Evolutionary conservation across 2,797 vertebrate species (phyloP).

Genomic region (Tenualosa thibaudeaui): DNA sequence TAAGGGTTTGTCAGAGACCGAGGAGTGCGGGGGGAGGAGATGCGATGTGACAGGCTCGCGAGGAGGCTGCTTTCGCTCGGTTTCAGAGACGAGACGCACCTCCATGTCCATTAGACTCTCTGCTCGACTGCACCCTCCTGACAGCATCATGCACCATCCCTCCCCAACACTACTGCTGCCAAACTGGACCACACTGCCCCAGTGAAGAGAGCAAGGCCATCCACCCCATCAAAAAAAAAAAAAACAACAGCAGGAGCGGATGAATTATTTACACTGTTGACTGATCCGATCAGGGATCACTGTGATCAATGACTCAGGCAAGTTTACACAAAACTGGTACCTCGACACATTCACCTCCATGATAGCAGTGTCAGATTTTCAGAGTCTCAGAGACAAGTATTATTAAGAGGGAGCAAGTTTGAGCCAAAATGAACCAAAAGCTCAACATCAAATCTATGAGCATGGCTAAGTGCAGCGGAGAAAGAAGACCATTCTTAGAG

Average conservation of each 20-base stretch:
- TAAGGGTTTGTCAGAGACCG: conserved; percentile 39
- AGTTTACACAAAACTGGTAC: not conserved
- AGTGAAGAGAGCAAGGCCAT: not conserved
- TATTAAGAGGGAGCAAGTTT: not conserved
- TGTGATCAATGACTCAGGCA: not conserved
- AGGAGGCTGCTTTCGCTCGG: conserved; percentile 45
- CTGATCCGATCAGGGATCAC: not conserved
- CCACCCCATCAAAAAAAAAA: too few relatives aligned
- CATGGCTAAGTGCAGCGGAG: not conserved
- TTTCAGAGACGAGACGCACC: conserved; percentile 30
- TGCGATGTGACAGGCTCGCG: conserved; percentile 54
- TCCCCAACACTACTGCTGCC: not conserved
- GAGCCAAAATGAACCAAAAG: not conserved
- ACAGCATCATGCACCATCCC: not conserved
- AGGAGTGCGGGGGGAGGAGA: conserved; percentile 34
- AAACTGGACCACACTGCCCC: not conserved
- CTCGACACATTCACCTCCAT: not conserved
- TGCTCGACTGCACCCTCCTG: not conserved
- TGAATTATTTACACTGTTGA: not conserved
- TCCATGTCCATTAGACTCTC: conserved; percentile 37
- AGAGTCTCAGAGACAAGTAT: not conserved
- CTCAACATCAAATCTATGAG: not conserved
- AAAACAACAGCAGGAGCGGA: not conserved
- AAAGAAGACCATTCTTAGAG: not conserved
- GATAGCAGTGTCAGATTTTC: not conserved